These are phyloP conservation scores for Urocolius indicus DNA, from an alignment of 2,113 vertebrate genomes.

Conservation along the genomic window DNA sequence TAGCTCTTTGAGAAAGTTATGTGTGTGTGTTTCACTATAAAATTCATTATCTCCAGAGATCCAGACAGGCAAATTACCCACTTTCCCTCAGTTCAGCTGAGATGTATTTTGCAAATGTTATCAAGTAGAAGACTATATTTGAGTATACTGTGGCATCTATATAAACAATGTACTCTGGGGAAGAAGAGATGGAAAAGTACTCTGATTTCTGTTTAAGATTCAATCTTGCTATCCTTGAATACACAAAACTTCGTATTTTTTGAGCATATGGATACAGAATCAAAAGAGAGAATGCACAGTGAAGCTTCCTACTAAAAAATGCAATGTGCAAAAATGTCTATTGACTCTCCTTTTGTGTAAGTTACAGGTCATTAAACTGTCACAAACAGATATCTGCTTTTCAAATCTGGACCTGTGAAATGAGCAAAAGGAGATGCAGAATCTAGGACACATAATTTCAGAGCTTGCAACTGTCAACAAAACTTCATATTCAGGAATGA, in stretches of 20 bases:
- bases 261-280: not conserved
- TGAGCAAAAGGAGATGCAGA: not conserved
- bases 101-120: not conserved
- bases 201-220: not conserved
- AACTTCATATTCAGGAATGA: not conserved
- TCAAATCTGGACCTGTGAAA: not conserved
- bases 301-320: not conserved
- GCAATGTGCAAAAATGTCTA: not conserved
- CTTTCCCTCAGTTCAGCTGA: conserved; percentile 5
- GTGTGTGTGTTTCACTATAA: not conserved
- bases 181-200: not conserved
- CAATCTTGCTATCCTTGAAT: not conserved
- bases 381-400: not conserved
- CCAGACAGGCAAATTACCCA: conserved; percentile 32
- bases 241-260: not conserved
- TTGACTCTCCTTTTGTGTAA: not conserved
- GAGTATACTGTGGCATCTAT: not conserved
- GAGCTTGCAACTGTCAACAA: conserved; percentile 15
- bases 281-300: not conserved
- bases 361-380: not conserved
- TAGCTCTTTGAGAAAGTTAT: not conserved
- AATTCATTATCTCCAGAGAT: not conserved
- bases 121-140: not conserved
- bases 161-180: not conserved
- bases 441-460: conserved; percentile 23